Evolutionary conservation across 1,140 invertebrate genomes (phyloP).

Genomic region (Yoshiicerus persimilis): DNA sequence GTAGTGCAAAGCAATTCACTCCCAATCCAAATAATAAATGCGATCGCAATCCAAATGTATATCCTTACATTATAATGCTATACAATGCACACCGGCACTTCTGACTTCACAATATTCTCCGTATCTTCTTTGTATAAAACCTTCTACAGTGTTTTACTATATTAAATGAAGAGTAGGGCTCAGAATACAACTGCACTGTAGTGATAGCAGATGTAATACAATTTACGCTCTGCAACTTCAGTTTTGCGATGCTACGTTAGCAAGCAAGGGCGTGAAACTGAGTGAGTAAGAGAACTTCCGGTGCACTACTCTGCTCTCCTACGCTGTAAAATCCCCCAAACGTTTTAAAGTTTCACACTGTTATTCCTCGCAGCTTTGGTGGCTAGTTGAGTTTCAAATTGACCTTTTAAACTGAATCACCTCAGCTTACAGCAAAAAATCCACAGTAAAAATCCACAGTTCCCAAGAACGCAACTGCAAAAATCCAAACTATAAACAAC

Average conservation of each 20-base stretch:
- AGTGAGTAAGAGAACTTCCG: background rate
- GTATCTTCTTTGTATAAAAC: background rate
- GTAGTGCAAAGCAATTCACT: too few relatives aligned
- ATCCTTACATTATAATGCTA: background rate
- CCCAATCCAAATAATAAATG: background rate
- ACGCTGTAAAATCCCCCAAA: background rate
- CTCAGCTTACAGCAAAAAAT: background rate
- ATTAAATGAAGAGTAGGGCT: background rate
- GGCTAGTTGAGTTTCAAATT: background rate
- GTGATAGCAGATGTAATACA: background rate
- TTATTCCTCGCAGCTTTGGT: background rate
- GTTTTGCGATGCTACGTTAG: background rate
- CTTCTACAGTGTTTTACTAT: background rate
- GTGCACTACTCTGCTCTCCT: background rate
- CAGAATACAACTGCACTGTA: background rate
- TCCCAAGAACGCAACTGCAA: background rate
- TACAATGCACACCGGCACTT: background rate
- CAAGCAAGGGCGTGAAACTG: constrained; percentile 9
- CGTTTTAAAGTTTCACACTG: background rate
- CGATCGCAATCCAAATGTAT: background rate
- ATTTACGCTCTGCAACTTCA: constrained; percentile 6
- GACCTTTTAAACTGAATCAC: background rate
- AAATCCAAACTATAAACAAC: background rate
- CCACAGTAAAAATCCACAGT: background rate
- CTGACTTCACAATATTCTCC: background rate